Conservation (phyloP, 2,888 invertebrate genomes). For the Epiperipatus broadwayi region DNA sequence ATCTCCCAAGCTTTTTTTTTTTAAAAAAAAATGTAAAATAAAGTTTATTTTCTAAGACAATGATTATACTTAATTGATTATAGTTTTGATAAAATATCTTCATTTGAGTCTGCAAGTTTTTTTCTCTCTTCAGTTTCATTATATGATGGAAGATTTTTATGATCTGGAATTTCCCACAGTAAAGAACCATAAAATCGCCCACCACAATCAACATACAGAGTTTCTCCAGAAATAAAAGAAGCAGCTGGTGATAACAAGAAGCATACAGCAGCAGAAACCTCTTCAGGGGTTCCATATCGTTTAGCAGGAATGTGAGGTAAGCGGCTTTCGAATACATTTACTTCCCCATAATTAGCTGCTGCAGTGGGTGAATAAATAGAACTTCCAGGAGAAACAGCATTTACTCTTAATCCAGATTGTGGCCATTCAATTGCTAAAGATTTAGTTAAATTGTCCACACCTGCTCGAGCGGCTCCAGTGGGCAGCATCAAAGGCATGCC, state of each 20-base stretch:
- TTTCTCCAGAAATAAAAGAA: constrained; percentile 31
- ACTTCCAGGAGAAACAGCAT: constrained; percentile 32
- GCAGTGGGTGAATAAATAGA: constrained; percentile 33
- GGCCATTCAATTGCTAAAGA: constrained; percentile 34
- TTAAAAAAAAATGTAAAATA: no score
- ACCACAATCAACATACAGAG: constrained; percentile 31
- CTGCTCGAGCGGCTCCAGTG: constrained; percentile 34
- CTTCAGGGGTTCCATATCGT: constrained; percentile 31
- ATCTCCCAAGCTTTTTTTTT: no score
- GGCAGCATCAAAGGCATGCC: constrained; percentile 34
- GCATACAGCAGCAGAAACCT: constrained; percentile 32
- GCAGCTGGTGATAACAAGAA: constrained; percentile 33
- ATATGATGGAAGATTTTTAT: no score
- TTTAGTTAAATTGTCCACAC: constrained; percentile 33
- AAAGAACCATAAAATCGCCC: constrained; percentile 25
- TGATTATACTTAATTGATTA: no score
- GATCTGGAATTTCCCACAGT: constrained; percentile 16
- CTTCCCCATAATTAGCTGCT: constrained; percentile 31
- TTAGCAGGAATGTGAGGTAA: constrained; percentile 27
- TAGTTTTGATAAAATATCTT: no score
- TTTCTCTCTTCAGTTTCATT: no score
- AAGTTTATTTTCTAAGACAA: no score
- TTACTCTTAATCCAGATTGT: constrained; percentile 31
- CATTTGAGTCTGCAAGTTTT: no score
- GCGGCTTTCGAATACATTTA: constrained; percentile 25